A percentile compares a stretch with the other conserved stretches of the same genome.
phyloP scores from a whole-genome alignment of 2,797 vertebrate genomes.

The Acipenser oxyrinchus region DNA sequence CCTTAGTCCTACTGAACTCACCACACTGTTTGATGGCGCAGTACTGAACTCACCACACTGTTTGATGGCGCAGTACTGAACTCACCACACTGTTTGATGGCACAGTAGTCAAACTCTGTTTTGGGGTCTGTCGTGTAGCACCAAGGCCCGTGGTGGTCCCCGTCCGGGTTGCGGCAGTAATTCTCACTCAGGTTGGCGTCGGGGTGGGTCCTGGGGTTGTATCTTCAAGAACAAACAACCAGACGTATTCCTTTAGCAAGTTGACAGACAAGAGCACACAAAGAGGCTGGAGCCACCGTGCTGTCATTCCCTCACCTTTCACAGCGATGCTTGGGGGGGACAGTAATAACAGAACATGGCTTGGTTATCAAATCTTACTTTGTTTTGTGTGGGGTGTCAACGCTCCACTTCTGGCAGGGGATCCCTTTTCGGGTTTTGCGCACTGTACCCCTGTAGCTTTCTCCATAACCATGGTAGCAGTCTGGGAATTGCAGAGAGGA shows the following conservation, averaged over 20 bases:
- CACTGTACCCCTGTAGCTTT: conserved; percentile 68
- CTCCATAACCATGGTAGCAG: conserved; percentile 75
- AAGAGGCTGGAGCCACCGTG: neutral
- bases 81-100: conserved; percentile 79
- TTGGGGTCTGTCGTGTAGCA: conserved; percentile 87
- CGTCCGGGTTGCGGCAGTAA: conserved; percentile 89
- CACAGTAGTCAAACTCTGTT: conserved; percentile 92
- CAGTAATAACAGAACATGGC: conserved; percentile 6
- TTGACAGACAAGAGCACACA: neutral
- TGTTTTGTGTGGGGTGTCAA: conserved; percentile 67
- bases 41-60: conserved; percentile 60
- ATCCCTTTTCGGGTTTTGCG: conserved; percentile 88
- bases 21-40: too few relatives aligned
- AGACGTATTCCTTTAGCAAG: neutral
- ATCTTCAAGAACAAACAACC: conserved; percentile 48
- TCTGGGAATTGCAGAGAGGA: conserved; percentile 39
- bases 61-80: too few relatives aligned
- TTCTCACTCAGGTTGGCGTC: conserved; percentile 76
- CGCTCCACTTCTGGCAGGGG: conserved; percentile 81
- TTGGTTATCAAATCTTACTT: conserved; percentile 53
- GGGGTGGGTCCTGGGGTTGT: conserved; percentile 66
- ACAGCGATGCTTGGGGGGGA: fast-evolving
- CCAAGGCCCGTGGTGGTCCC: conserved; percentile 90
- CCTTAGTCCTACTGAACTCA: too few relatives aligned
- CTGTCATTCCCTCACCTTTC: neutral